phyloP scores from a whole-genome alignment of 2,888 invertebrate genomes.

The Fragum whitleyi region DNA sequence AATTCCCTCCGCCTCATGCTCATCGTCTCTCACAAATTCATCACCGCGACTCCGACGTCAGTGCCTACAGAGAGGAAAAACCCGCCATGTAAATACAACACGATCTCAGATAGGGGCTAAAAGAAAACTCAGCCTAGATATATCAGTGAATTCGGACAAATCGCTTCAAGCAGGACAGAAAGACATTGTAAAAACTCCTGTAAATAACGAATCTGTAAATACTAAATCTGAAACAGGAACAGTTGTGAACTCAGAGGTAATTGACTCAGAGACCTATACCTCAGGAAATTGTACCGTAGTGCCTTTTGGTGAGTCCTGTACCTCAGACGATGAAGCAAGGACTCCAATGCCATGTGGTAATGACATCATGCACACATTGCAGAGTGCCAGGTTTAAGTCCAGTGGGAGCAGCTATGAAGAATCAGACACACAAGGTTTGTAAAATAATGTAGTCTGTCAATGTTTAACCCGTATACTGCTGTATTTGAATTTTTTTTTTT shows the following conservation, averaged over 20 bases:
- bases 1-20: constrained; percentile 52
- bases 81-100: constrained; percentile 60
- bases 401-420: constrained; percentile 69
- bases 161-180: background rate
- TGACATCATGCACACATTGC: constrained; percentile 57
- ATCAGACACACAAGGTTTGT: constrained; percentile 66
- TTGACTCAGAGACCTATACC: constrained; percentile 38
- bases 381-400: constrained; percentile 66
- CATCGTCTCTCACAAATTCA: constrained; percentile 61
- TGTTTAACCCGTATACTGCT: background rate
- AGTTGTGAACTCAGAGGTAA: constrained; percentile 20
- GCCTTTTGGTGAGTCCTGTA: constrained; percentile 62
- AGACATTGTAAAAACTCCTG: constrained; percentile 32
- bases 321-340: constrained; percentile 61
- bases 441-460: background rate
- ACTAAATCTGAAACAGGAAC: constrained; percentile 8
- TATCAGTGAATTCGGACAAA: constrained; percentile 24
- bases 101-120: constrained; percentile 70
- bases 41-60: constrained; percentile 68
- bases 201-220: constrained; percentile 45
- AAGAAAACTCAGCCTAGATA: constrained; percentile 69
- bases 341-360: constrained; percentile 48
- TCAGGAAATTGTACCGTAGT: constrained; percentile 57
- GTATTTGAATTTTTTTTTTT: background rate
- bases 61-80: constrained; percentile 58